Evolutionary conservation across 2,797 vertebrate species (phyloP).

Genomic region (Meda fulgida): DNA sequence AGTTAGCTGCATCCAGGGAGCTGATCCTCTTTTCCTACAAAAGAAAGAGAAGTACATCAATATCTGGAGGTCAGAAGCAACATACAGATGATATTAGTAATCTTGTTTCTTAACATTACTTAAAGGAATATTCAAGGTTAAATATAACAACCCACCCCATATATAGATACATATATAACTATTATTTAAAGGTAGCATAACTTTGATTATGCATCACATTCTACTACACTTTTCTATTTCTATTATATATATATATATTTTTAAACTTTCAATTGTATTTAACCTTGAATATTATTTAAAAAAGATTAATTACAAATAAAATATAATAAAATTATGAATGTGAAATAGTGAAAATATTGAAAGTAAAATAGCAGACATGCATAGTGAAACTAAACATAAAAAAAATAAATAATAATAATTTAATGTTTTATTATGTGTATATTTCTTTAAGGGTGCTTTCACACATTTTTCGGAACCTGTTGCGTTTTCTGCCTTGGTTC

Average conservation of each 20-base stretch:
- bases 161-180: no score
- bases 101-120: neutral
- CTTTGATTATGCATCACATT: no score
- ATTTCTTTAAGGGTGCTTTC: neutral
- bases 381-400: neutral
- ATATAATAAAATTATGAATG: neutral
- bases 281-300: constrained; percentile 7
- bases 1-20: constrained; percentile 94
- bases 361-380: neutral
- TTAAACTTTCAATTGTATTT: neutral
- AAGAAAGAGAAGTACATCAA: constrained; percentile 62
- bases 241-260: no score
- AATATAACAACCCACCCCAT: neutral
- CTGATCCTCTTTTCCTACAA: constrained; percentile 92
- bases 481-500: no score
- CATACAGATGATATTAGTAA: neutral
- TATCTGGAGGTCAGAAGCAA: neutral
- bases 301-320: neutral
- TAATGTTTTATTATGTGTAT: neutral
- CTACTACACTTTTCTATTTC: no score
- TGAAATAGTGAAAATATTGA: neutral
- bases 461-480: no score
- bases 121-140: constrained; percentile 15
- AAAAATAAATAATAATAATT: neutral
- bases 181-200: no score